Conservation (phyloP, 2,888 invertebrate species). For the Callosobruchus maculatus region DNA sequence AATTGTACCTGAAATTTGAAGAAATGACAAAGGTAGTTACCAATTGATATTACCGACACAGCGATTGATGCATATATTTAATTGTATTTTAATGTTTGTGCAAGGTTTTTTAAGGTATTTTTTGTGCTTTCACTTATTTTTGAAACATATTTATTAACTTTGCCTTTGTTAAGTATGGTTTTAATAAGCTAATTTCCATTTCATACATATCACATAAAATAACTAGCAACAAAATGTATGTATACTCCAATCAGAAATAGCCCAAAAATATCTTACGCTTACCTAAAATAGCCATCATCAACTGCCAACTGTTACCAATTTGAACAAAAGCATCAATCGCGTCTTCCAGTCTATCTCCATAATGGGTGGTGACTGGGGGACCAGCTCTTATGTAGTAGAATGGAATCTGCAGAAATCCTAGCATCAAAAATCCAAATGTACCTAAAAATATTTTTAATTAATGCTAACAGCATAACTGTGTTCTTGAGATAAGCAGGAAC, state of each 20-base stretch:
- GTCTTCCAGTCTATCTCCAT: slow-evolving; percentile 77
- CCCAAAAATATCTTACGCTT: slow-evolving; percentile 28
- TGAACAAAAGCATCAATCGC: slow-evolving; percentile 80
- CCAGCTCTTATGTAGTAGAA: slow-evolving; percentile 79
- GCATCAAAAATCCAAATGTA: slow-evolving; percentile 64
- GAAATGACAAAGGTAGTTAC: not conserved
- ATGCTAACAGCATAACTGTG: too few species aligned
- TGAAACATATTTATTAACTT: too few species aligned
- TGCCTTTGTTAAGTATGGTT: too few species aligned
- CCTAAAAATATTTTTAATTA: slow-evolving; percentile 55
- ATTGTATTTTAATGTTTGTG: too few species aligned
- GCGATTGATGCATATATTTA: too few species aligned
- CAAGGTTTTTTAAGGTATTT: too few species aligned
- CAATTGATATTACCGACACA: not conserved
- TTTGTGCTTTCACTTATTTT: too few species aligned
- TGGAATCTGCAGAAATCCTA: slow-evolving; percentile 64
- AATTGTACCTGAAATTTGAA: slow-evolving; percentile 61
- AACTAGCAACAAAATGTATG: not conserved
- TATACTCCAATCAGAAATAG: not conserved
- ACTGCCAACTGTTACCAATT: slow-evolving; percentile 61
- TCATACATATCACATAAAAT: not conserved
- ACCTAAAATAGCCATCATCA: slow-evolving; percentile 67
- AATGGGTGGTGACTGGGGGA: slow-evolving; percentile 72
- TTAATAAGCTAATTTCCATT: too few species aligned
- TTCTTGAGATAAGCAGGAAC: too few species aligned